Percentiles rank a stretch among this genome's conserved stretches.
Evolutionary conservation across 2,113 vertebrate genomes (phyloP).

Genomic region (Psilopogon haemacephalus): DNA sequence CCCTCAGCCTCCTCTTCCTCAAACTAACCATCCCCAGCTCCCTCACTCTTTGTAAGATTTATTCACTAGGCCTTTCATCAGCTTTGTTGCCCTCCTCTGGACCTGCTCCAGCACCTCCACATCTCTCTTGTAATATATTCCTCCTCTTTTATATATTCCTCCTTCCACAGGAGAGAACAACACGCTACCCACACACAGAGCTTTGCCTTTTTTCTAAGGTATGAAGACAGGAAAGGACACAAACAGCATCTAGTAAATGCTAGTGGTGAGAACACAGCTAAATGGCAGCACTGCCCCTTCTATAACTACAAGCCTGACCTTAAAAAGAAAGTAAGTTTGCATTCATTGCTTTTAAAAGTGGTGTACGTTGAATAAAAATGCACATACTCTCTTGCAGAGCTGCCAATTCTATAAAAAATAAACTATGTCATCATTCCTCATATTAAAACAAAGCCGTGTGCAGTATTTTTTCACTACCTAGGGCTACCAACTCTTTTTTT

Average conservation of each 20-base stretch:
- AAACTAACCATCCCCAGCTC: too few species aligned
- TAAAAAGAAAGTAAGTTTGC: neutral
- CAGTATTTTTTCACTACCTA: neutral
- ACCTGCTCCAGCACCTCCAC: too few species aligned
- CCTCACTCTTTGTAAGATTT: too few species aligned
- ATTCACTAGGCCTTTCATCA: too few species aligned
- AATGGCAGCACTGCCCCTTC: neutral
- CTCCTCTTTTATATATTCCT: neutral
- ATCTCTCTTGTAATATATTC: too few species aligned
- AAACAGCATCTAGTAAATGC: neutral
- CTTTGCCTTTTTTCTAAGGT: neutral
- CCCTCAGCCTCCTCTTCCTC: too few species aligned
- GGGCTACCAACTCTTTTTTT: neutral
- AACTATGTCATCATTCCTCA: neutral
- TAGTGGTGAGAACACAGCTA: neutral
- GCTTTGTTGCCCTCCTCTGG: too few species aligned
- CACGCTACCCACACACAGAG: neutral
- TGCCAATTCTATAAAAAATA: neutral
- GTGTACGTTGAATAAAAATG: neutral
- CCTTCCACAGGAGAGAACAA: neutral
- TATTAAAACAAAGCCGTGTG: neutral
- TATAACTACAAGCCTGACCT: neutral
- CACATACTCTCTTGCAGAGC: neutral
- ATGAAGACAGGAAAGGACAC: neutral
- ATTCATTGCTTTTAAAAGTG: neutral